Evolutionary conservation across 2,113 vertebrate species (phyloP).

Genomic region (Gadus macrocephalus): DNA sequence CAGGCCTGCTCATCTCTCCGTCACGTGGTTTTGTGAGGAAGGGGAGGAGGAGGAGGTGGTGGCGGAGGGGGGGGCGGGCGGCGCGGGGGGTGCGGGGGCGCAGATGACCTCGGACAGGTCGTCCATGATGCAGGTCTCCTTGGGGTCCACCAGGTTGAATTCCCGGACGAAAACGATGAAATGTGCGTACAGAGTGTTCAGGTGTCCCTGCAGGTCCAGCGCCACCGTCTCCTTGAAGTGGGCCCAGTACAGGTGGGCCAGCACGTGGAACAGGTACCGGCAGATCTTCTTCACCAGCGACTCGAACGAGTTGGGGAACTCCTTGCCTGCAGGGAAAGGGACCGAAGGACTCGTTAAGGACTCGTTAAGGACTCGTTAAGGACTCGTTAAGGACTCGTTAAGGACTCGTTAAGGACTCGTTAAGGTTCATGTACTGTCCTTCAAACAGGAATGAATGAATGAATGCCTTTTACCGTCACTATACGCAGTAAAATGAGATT

Average conservation of each 20-base stretch:
- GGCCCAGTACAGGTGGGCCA: slow-evolving; percentile 98
- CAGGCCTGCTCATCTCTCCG: slow-evolving; percentile 88
- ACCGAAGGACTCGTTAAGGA: background rate
- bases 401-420: too few relatives aligned
- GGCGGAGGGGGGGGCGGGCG: slow-evolving; percentile 39
- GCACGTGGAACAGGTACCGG: slow-evolving; percentile 93
- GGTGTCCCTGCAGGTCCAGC: slow-evolving; percentile 95
- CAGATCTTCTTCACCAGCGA: slow-evolving; percentile 97
- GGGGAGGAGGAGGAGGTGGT: slow-evolving; percentile 69
- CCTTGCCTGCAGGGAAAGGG: slow-evolving; percentile 78
- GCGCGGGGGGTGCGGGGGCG: slow-evolving; percentile 57
- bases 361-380: too few relatives aligned
- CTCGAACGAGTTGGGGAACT: slow-evolving; percentile 96
- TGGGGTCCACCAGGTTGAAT: slow-evolving; percentile 97
- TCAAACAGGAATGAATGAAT: too few relatives aligned
- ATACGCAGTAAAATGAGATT: too few relatives aligned
- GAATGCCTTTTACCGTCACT: too few relatives aligned
- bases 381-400: too few relatives aligned
- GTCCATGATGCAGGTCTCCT: slow-evolving; percentile 97
- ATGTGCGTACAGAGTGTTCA: slow-evolving; percentile 96
- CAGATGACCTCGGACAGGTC: slow-evolving; percentile 97
- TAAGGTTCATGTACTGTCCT: too few relatives aligned
- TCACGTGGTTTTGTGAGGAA: slow-evolving; percentile 91
- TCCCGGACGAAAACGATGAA: slow-evolving; percentile 98
- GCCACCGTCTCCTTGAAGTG: slow-evolving; percentile 97